These are phyloP conservation scores for Spicauda simplicius DNA, from an alignment of 2,888 invertebrate species.

Conservation along the genomic window DNA sequence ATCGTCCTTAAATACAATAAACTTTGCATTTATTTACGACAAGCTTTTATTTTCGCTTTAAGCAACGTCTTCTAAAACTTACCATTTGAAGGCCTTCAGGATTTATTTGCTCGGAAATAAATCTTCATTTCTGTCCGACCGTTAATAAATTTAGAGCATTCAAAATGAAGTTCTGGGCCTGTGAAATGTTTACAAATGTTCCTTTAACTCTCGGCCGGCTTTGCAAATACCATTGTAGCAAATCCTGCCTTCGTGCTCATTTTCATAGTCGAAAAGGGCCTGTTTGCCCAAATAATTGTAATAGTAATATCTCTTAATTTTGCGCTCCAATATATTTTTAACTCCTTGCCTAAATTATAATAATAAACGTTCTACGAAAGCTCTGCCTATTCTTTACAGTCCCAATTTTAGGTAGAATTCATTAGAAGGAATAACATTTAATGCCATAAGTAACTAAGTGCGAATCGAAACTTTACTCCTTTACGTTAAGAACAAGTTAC, in stretches of 20 bases:
- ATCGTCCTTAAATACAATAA: neutral
- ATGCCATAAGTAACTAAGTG: too few relatives aligned
- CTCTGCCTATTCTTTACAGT: too few relatives aligned
- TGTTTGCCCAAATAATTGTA: slow-evolving; percentile 14
- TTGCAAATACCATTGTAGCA: slow-evolving; percentile 28
- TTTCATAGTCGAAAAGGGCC: slow-evolving; percentile 9
- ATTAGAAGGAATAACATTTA: too few relatives aligned
- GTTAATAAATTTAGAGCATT: slow-evolving; percentile 47
- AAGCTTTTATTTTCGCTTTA: slow-evolving; percentile 4
- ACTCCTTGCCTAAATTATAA: too few relatives aligned
- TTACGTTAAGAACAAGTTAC: too few relatives aligned
- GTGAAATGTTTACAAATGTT: slow-evolving; percentile 43
- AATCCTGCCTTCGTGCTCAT: slow-evolving; percentile 28
- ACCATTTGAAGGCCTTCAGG: slow-evolving; percentile 25
- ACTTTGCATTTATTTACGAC: neutral
- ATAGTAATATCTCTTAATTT: slow-evolving; percentile 9
- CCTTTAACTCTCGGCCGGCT: slow-evolving; percentile 28
- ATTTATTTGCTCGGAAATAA: slow-evolving; percentile 39
- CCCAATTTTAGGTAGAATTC: too few relatives aligned
- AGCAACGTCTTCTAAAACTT: slow-evolving; percentile 21
- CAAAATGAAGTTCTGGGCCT: slow-evolving; percentile 39
- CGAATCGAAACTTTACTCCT: too few relatives aligned
- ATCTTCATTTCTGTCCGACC: slow-evolving; percentile 45
- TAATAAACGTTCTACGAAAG: too few relatives aligned
- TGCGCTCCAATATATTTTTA: neutral